A percentile compares a stretch with the other conserved stretches of the same genome.
Conservation (phyloP, 2,797 vertebrate species). For the Bradypodion pumilum region DNA sequence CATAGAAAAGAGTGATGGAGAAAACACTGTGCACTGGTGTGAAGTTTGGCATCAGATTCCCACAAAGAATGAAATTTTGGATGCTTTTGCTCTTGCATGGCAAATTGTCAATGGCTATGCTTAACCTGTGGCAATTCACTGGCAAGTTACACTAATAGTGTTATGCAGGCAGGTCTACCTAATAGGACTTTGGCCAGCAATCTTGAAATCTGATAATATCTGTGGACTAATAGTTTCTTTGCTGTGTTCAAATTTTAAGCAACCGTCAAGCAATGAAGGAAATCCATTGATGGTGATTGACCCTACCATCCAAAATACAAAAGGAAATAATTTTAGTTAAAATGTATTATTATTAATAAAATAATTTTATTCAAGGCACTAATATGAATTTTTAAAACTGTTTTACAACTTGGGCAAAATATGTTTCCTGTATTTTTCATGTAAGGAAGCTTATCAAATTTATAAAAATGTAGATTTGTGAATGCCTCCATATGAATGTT, state of each 20-base stretch:
- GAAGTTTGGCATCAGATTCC: no score
- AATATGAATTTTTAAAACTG: no score
- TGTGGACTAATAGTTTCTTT: background rate
- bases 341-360: background rate
- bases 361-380: no score
- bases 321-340: background rate
- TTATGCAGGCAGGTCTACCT: no score
- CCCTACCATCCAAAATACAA: background rate
- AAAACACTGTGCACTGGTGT: background rate
- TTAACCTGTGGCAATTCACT: no score
- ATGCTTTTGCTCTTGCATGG: no score
- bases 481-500: background rate
- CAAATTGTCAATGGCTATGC: no score
- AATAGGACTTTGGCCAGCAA: no score
- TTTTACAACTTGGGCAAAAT: background rate
- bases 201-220: background rate
- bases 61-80: no score
- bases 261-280: background rate
- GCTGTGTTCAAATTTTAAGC: background rate
- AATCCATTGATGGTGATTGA: background rate
- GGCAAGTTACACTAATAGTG: no score
- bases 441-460: background rate
- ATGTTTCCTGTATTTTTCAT: background rate
- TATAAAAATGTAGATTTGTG: background rate
- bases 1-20: no score